Evolutionary conservation across 2,888 invertebrate genomes (phyloP).

Genomic region (Lasioglossum calceatum): DNA sequence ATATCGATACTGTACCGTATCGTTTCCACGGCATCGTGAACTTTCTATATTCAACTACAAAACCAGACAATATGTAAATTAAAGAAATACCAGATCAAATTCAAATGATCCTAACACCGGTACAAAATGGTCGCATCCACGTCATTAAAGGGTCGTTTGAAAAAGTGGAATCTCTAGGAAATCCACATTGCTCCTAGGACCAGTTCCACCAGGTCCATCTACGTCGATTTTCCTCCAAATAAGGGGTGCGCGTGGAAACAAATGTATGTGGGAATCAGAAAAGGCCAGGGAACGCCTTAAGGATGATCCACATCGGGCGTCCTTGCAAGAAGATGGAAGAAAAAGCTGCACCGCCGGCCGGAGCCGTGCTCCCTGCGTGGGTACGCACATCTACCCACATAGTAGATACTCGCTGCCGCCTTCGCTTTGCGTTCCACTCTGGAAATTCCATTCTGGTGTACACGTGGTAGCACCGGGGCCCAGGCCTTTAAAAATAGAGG

Average conservation of each 20-base stretch:
- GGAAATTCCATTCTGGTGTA: conserved; percentile 45
- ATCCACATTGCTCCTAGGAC: background rate
- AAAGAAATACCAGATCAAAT: no score
- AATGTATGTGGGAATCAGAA: conserved; percentile 58
- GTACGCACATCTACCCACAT: conserved; percentile 1
- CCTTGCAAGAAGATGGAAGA: conserved; percentile 54
- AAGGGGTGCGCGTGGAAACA: conserved; percentile 5
- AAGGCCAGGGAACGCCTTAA: conserved; percentile 39
- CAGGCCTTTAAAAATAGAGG: conserved; percentile 49
- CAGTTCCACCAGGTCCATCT: background rate
- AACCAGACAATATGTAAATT: background rate
- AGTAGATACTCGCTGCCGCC: background rate
- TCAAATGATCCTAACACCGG: no score
- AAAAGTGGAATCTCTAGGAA: background rate
- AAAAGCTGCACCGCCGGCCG: conserved; percentile 53
- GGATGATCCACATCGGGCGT: conserved; percentile 57
- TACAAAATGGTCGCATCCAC: background rate
- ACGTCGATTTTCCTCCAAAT: conserved; percentile 12
- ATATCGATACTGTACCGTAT: no score
- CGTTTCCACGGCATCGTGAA: background rate
- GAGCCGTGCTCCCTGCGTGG: conserved; percentile 11
- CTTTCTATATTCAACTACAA: background rate
- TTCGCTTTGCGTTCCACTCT: conserved; percentile 29
- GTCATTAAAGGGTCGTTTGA: no score
- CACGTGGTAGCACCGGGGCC: conserved; percentile 16